A percentile compares a stretch with the other conserved stretches of the same genome.
Evolutionary conservation across 2,113 vertebrate genomes (phyloP).

Genomic region (Dasyurus viverrinus): DNA sequence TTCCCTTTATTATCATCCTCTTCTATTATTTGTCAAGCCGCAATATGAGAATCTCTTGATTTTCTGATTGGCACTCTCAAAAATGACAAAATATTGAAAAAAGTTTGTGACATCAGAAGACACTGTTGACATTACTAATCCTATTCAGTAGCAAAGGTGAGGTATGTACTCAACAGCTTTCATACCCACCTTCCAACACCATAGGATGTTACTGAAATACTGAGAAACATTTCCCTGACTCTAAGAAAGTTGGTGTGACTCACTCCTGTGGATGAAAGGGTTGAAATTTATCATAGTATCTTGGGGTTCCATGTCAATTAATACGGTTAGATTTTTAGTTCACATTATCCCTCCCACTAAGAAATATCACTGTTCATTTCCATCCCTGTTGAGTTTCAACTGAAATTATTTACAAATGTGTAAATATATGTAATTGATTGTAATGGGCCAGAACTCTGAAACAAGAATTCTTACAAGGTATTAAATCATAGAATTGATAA

Average conservation of each 20-base stretch:
- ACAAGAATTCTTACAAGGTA: too few species aligned
- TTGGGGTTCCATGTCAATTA: background rate
- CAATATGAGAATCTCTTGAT: background rate
- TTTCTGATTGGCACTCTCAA: background rate
- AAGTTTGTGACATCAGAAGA: background rate
- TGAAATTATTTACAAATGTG: background rate
- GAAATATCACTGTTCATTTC: background rate
- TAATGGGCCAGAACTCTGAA: too few species aligned
- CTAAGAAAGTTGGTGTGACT: background rate
- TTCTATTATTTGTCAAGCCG: background rate
- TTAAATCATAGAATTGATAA: too few species aligned
- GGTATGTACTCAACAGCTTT: background rate
- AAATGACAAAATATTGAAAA: background rate
- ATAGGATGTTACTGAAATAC: background rate
- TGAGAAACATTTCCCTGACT: background rate
- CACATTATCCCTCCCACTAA: background rate
- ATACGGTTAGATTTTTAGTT: background rate
- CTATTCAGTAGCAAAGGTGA: background rate
- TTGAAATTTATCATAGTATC: background rate
- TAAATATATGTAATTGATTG: background rate
- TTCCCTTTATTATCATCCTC: background rate
- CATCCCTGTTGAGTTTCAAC: background rate
- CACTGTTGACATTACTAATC: background rate
- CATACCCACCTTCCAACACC: background rate
- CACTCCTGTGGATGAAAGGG: background rate